Base-by-base conservation (phyloP, 1,140 invertebrate genomes). In the Dendrolimus kikuchii region DNA sequence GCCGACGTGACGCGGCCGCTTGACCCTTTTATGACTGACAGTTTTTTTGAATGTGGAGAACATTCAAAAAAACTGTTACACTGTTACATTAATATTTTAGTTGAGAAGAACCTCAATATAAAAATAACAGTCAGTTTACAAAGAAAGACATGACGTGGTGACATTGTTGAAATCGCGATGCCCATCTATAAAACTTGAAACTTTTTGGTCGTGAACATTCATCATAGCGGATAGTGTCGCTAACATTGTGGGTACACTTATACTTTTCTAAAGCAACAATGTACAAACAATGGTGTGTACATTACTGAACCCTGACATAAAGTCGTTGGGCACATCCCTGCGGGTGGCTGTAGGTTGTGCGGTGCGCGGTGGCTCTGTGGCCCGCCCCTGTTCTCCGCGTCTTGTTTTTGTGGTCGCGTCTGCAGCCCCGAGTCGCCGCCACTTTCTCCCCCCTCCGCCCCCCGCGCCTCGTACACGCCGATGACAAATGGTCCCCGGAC, bases 371-470 rank as follows among this genome's bases (percentile, higher is more conserved):
- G 60, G 66, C 57, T 60, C 49, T 44, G 45, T 54, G 66, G 59
- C 66, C 68, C 66, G 65, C 75, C 72, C 77, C 69, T 70, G 61
- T 55, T 68, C 68, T 69, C 74, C 67, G 70, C 73, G 73, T 74
- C 71, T 68, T 73, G 79, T 77, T 84, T 79, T 79, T 81, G 77
- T 71, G 78, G 74, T 71, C 86, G 83, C 83, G 81, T 85, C 81
- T 87, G 86, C 84, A 80, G 86, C 87, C 85, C 86, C 81, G 79
- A 78, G 84, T 87, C 74, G 71, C 71, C 67, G 65, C 55, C 66
- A 64, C 73, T 71, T 69, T 71, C 64, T 70, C 68, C 70, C 71
- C 71, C 72, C 60, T 50, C 71, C 66, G 66, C 68, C 66, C 70
- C 71, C 67, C 59, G 50, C 59, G 59, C 71, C 67, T 61, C 59